Conservation (phyloP, 2,113 vertebrate genomes). For the Perca schrenkii region DNA sequence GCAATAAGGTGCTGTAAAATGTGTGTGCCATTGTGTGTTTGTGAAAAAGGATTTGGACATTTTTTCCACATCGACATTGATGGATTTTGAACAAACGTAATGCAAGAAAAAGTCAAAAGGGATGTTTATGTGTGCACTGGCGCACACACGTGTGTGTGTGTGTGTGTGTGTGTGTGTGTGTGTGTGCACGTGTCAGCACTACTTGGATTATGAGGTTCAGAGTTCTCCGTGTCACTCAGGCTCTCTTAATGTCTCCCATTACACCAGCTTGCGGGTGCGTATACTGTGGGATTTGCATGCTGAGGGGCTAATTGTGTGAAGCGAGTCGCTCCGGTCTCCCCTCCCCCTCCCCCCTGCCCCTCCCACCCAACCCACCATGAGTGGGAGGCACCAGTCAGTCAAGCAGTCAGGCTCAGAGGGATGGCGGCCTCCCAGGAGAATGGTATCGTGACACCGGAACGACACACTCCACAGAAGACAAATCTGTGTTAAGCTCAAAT, state of each 20-base stretch:
- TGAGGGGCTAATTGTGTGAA: constrained; percentile 62
- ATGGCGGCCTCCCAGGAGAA: constrained; percentile 56
- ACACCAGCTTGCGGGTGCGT: constrained; percentile 42
- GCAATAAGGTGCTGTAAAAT: not conserved
- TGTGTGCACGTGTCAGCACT: constrained; percentile 2
- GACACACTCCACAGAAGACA: constrained; percentile 44
- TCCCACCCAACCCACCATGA: constrained; percentile 22
- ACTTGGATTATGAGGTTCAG: constrained; percentile 43
- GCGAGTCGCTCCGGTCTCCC: not conserved
- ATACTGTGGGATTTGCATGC: constrained; percentile 66
- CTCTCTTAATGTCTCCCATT: constrained; percentile 56
- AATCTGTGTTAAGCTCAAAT: constrained; percentile 65
- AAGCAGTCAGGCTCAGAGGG: constrained; percentile 42
- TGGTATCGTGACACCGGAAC: constrained; percentile 34
- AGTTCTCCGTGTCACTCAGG: constrained; percentile 47
- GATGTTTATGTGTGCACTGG: not conserved
- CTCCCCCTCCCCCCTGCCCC: constrained; percentile 19
- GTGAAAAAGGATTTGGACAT: not conserved
- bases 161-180: not conserved
- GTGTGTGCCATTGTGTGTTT: not conserved
- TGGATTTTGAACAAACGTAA: not conserved
- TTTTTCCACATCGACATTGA: not conserved
- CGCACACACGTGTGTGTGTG: too few species aligned
- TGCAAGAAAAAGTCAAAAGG: not conserved
- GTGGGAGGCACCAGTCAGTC: constrained; percentile 63